Base-by-base conservation (phyloP, 2,888 invertebrate species). In the Rapana venosa region DNA sequence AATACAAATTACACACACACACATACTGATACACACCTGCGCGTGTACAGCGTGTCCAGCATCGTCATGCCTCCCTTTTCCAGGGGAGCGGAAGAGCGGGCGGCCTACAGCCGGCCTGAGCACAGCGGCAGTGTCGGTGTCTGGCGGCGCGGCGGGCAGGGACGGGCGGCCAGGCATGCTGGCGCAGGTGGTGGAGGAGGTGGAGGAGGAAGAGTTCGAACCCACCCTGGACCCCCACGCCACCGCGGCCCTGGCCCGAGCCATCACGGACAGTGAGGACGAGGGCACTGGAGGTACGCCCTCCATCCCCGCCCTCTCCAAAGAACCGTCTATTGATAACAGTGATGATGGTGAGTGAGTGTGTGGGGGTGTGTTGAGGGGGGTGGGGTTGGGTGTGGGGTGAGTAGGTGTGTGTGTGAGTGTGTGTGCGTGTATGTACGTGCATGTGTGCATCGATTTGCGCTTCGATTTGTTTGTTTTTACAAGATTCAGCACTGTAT, bases 181-280 rank as follows among this genome's bases (percentile, higher is more conserved):
- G 81, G 81, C 87, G 4, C 91, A 91, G 58, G 91, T 91, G 15
- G 94, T 94, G 36, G 93, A 93, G 66, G 94, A 95, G 87, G 94
- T 93, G 86, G 95, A 95, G 77, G 92, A 95, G n/a, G 95, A 95
- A 47, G 95, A 95, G 36, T 95, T 95, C 91, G 91, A 94, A 61
- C 95, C 95, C 13, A 77, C 94, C 56, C 91, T 92, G 20, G 94
- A 94, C 90, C 94, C 95, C 0, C 92, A 92, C 35, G 92, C 94
- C 47, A 93, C 94, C 0, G 95, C 94, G n/a, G 95, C 94, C 35
- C 92, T 95, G n/a, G 94, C 95, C n/a, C 93, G 94, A 47, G 94
- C 94, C 22, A 94, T 94, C 87, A 95, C 95, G 26, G 95, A 95
- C 90, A 95, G 94, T 86, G 96, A 96, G 85, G 95, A 95, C 79